Conservation (phyloP, 2,797 vertebrate species). For the Helicolenus hilgendorfi region DNA sequence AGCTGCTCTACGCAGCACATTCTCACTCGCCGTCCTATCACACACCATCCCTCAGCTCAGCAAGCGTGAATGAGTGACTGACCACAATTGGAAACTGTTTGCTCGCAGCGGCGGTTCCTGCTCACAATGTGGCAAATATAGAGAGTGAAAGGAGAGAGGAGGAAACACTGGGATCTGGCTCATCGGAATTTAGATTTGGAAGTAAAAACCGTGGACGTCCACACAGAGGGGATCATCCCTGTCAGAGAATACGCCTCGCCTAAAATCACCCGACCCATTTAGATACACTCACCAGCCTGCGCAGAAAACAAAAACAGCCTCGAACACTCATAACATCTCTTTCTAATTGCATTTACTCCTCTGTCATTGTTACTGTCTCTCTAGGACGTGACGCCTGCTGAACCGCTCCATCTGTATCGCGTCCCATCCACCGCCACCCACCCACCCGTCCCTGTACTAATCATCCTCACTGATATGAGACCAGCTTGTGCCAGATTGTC, state of each 20-base stretch:
- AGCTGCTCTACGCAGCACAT: background rate
- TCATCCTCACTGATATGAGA: slow-evolving; percentile 34
- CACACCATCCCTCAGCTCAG: slow-evolving; percentile 11
- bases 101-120: slow-evolving; percentile 33
- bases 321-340: background rate
- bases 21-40: background rate
- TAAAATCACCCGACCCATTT: slow-evolving; percentile 35
- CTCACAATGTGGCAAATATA: slow-evolving; percentile 47
- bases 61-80: slow-evolving; percentile 39
- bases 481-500: slow-evolving; percentile 49
- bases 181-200: slow-evolving; percentile 40
- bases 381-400: slow-evolving; percentile 12
- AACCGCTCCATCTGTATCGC: slow-evolving; percentile 14
- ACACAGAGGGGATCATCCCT: slow-evolving; percentile 40
- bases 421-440: background rate
- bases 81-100: slow-evolving; percentile 47
- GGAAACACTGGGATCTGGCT: slow-evolving; percentile 31
- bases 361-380: background rate
- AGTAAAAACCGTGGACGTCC: slow-evolving; percentile 27
- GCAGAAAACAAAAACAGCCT: slow-evolving; percentile 27
- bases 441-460: slow-evolving; percentile 24
- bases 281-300: slow-evolving; percentile 6
- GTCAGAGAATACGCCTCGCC: slow-evolving; percentile 17
- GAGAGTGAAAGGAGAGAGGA: slow-evolving; percentile 21
- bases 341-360: slow-evolving; percentile 7